phyloP scores from a whole-genome alignment of 2,113 vertebrate species.

The Myrmecobius fasciatus region DNA sequence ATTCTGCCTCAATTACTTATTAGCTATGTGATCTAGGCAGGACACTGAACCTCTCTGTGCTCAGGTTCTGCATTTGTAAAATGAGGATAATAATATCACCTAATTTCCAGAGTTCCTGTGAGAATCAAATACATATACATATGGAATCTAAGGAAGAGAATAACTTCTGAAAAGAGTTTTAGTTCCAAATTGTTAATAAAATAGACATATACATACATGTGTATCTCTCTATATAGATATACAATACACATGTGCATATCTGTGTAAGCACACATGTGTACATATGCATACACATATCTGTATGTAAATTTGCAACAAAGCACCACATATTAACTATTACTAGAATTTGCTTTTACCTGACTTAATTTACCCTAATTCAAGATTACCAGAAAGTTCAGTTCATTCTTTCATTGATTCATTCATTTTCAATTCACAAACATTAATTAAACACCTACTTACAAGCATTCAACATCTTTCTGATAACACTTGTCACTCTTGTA shows the following conservation, averaged over 20 bases:
- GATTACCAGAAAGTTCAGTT: background rate
- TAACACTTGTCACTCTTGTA: background rate
- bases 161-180: background rate
- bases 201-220: background rate
- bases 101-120: too few relatives aligned
- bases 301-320: background rate
- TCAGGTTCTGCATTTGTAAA: too few relatives aligned
- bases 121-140: too few relatives aligned
- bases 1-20: too few relatives aligned
- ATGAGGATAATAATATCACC: too few relatives aligned
- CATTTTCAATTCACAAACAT: background rate
- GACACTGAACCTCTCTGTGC: too few relatives aligned
- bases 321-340: background rate
- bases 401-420: background rate
- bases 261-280: too few relatives aligned
- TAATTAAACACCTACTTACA: background rate
- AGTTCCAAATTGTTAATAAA: background rate
- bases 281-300: too few relatives aligned
- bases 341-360: background rate
- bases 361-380: background rate
- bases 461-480: background rate
- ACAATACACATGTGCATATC: too few relatives aligned
- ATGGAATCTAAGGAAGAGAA: background rate
- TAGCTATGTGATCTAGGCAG: too few relatives aligned
- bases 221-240: too few relatives aligned